A percentile compares a stretch with the other conserved stretches of the same genome.
phyloP scores from a whole-genome alignment of 2,797 vertebrate species.

The Sciaenops ocellatus region DNA sequence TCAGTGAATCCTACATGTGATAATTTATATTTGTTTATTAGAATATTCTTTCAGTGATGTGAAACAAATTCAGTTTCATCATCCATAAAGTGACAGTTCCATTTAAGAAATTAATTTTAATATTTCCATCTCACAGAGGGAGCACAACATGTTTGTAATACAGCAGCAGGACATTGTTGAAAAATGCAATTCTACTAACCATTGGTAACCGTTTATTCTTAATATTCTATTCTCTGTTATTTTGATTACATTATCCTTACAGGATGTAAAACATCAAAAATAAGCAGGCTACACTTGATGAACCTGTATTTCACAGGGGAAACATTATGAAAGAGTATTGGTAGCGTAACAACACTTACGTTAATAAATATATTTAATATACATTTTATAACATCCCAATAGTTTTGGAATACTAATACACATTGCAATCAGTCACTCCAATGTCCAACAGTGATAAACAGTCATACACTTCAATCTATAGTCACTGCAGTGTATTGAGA shows the following conservation, averaged over 20 bases:
- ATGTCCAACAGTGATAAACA: too few relatives aligned
- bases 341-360: neutral
- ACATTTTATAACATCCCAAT: neutral
- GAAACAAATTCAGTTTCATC: neutral
- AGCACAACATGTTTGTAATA: neutral
- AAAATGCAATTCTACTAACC: conserved; percentile 10
- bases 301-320: neutral
- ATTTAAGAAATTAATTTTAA: neutral
- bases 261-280: neutral
- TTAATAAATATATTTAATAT: neutral
- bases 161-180: neutral
- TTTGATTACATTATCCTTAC: neutral
- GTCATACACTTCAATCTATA: neutral
- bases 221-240: conserved; percentile 5
- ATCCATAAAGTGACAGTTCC: neutral
- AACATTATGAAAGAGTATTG: neutral
- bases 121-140: too few relatives aligned
- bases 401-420: neutral
- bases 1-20: neutral
- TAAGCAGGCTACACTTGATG: neutral
- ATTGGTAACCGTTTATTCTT: neutral
- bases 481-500: neutral
- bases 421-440: too few relatives aligned
- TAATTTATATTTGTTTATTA: neutral
- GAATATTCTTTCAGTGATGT: neutral